These are phyloP conservation scores for Papilio elwesi DNA, from an alignment of 2,888 invertebrate genomes.

Conservation along the genomic window DNA sequence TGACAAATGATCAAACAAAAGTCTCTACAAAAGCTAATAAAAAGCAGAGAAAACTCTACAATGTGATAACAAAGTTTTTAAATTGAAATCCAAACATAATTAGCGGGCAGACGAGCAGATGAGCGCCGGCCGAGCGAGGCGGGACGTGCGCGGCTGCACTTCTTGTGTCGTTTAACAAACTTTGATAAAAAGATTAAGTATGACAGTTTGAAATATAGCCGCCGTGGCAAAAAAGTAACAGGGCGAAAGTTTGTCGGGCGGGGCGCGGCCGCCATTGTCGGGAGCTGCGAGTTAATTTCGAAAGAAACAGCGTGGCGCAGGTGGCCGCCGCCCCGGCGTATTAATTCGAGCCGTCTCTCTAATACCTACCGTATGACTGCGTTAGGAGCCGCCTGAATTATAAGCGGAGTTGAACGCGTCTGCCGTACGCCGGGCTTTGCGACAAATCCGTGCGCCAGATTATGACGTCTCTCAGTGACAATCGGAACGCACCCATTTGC, in stretches of 20 bases:
- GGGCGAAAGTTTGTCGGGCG: constrained; percentile 73
- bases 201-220: constrained; percentile 84
- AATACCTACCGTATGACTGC: constrained; percentile 77
- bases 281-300: constrained; percentile 78
- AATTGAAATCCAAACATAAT: constrained; percentile 72
- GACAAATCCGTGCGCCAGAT: constrained; percentile 69
- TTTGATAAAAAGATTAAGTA: constrained; percentile 85
- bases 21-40: constrained; percentile 2
- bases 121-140: constrained; percentile 62
- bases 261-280: constrained; percentile 72
- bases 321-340: constrained; percentile 70
- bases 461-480: constrained; percentile 69
- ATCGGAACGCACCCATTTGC: constrained; percentile 51
- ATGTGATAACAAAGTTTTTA: constrained; percentile 49
- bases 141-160: constrained; percentile 77
- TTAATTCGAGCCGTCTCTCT: constrained; percentile 79
- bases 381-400: constrained; percentile 73
- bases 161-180: constrained; percentile 81
- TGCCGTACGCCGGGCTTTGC: constrained; percentile 60
- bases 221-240: constrained; percentile 77
- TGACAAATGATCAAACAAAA: neutral
- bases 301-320: constrained; percentile 80
- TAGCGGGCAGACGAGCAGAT: constrained; percentile 75
- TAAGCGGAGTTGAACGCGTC: constrained; percentile 69
- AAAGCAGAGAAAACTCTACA: constrained; percentile 45